Base-by-base conservation (phyloP, 2,888 invertebrate species). In the Tipula confusa region DNA sequence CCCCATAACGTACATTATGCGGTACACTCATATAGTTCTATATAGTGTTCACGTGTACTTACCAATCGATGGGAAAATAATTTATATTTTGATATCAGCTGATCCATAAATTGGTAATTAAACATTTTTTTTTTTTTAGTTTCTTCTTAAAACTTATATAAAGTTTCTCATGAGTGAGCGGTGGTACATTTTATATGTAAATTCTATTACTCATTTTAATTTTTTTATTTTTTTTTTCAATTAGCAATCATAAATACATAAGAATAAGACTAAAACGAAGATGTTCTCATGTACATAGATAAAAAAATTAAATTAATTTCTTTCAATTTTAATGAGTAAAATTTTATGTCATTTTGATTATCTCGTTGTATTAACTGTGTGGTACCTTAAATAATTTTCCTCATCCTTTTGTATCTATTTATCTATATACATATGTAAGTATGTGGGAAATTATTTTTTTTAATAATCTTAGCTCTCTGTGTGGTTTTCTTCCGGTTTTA, bases 261-360 rank as follows among this genome's bases (percentile, higher is more conserved):
- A 24, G 24, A 24, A 64, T n/a, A n/a, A 4, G n/a, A 64, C 7
- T 9, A 64, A 64, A 24, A 64, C 18, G 64, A 64, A 64, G 64
- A 43, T n/a, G 1, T n/a, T n/a, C n/a, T n/a, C n/a, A n/a, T n/a
- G 2, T 43, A n/a, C 2, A 43, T 43, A 43, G 36, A 2, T 36
- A 36, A 15, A 43, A 15, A 6, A 15, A 15, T 43, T 43, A 1
- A 7, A n/a, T 64, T 64, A 24, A 24, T 9, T 24, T 64, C 2
- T 64, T 64, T 24, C 18, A 24, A 24, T 64, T 64, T 64, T 64
- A 64, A 64, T 64, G 64, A 64, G 64, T n/a, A 1, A 64, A 24
- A 64, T 64, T 64, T 64, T 64, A 64, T 64, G 64, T 64, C 64
- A 64, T 64, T 64, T 64, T 64, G 64, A 64, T 64, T 64, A 64